Evolutionary conservation across 2,113 vertebrate species (phyloP).

Genomic region (Hippolais icterina): DNA sequence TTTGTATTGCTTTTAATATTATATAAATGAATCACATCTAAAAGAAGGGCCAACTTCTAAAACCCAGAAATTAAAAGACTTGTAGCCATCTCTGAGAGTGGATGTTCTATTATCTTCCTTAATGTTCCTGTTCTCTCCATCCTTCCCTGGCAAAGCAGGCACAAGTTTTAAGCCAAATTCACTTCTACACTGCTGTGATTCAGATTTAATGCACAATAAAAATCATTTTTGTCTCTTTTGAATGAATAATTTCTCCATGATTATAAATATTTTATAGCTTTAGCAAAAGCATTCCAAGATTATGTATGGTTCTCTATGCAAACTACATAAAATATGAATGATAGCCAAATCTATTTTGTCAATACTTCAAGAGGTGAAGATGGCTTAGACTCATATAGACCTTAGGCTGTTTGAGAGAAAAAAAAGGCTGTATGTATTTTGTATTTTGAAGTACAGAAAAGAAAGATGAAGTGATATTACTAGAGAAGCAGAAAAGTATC

Average conservation of each 20-base stretch:
- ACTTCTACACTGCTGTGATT: not conserved
- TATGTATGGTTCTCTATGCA: not conserved
- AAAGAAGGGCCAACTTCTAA: not conserved
- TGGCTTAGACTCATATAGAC: not conserved
- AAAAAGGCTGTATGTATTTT: not conserved
- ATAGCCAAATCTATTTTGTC: not conserved
- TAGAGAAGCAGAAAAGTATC: not conserved
- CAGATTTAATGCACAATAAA: not conserved
- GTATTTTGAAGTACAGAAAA: not conserved
- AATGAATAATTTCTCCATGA: not conserved
- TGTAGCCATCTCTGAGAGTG: not conserved
- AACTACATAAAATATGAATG: slow-evolving; percentile 29
- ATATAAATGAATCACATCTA: not conserved
- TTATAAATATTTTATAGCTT: slow-evolving; percentile 13
- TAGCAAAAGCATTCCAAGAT: not conserved
- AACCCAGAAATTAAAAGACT: not conserved
- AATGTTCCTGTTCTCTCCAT: not conserved
- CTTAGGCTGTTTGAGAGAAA: not conserved
- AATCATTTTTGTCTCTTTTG: not conserved
- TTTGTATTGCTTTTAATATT: not conserved
- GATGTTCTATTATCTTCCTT: not conserved
- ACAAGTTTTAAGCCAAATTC: slow-evolving; percentile 7
- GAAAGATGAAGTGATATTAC: slow-evolving; percentile 8
- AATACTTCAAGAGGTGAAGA: slow-evolving; percentile 14
- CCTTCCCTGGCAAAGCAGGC: not conserved